phyloP scores from a whole-genome alignment of 2,113 vertebrate genomes.

The Trachemys scripta region DNA sequence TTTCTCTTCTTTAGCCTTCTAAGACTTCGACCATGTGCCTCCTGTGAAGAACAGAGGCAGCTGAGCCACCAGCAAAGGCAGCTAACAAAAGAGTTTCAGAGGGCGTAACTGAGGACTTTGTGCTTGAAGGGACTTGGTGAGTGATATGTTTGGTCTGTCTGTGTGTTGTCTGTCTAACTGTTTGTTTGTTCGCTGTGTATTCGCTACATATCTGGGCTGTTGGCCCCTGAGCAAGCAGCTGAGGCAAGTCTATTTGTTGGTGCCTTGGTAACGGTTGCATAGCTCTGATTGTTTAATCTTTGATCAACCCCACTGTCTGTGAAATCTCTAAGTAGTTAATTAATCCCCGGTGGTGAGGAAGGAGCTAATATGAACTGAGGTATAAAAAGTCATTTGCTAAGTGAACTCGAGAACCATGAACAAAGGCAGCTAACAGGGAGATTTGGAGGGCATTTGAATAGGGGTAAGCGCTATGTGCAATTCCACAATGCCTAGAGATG shows the following conservation, averaged over 20 bases:
- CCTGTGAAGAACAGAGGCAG: background rate
- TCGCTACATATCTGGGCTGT: background rate
- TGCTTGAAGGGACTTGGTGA: background rate
- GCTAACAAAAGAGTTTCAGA: background rate
- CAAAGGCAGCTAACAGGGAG: too few relatives aligned
- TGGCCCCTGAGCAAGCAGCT: background rate
- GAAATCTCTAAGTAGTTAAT: background rate
- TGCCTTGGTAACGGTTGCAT: background rate
- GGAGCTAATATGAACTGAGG: too few relatives aligned
- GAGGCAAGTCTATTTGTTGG: background rate
- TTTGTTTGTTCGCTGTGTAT: background rate
- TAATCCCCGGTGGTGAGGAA: background rate
- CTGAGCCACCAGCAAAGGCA: background rate
- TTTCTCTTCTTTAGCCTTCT: background rate
- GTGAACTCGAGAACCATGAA: too few relatives aligned
- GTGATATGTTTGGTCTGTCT: background rate
- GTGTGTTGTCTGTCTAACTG: background rate
- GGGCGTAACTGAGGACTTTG: background rate
- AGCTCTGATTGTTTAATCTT: background rate
- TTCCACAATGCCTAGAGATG: too few relatives aligned
- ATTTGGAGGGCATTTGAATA: too few relatives aligned
- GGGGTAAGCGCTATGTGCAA: too few relatives aligned
- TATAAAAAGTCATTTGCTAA: too few relatives aligned
- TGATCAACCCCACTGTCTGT: background rate
- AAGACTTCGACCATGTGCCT: background rate